Evolutionary conservation across 2,113 vertebrate genomes (phyloP).

Genomic region (Amphilophus citrinellus): DNA sequence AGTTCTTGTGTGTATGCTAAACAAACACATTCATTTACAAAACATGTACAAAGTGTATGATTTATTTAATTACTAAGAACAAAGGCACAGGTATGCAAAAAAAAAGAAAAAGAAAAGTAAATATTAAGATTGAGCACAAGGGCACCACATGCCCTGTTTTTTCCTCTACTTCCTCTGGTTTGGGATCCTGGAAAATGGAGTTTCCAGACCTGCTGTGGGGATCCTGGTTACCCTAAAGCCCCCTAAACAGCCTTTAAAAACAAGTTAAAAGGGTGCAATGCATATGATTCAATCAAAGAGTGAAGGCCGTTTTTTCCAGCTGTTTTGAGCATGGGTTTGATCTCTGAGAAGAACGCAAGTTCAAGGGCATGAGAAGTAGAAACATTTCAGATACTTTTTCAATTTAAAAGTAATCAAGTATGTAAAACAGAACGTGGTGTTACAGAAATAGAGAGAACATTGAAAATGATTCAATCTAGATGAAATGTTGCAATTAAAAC

Average conservation of each 20-base stretch:
- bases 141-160: background rate
- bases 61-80: slow-evolving; percentile 40
- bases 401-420: background rate
- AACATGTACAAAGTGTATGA: slow-evolving; percentile 19
- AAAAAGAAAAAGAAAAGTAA: slow-evolving; percentile 23
- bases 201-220: slow-evolving; percentile 66
- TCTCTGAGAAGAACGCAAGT: background rate
- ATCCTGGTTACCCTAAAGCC: slow-evolving; percentile 34
- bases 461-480: background rate
- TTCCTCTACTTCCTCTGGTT: slow-evolving; percentile 19
- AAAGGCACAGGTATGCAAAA: background rate
- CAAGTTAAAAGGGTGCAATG: slow-evolving; percentile 35
- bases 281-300: slow-evolving; percentile 39
- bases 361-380: slow-evolving; percentile 7
- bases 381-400: slow-evolving; percentile 18
- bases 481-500: slow-evolving; percentile 22
- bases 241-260: slow-evolving; percentile 50
- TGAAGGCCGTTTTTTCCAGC: slow-evolving; percentile 47
- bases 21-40: slow-evolving; percentile 22
- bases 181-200: slow-evolving; percentile 40
- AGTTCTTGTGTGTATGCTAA: too few relatives aligned
- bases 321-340: slow-evolving; percentile 36
- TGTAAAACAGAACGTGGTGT: slow-evolving; percentile 19
- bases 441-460: background rate
- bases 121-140: slow-evolving; percentile 9